Conservation (phyloP, 2,888 invertebrate genomes). For the Ormyrus labotus region DNA sequence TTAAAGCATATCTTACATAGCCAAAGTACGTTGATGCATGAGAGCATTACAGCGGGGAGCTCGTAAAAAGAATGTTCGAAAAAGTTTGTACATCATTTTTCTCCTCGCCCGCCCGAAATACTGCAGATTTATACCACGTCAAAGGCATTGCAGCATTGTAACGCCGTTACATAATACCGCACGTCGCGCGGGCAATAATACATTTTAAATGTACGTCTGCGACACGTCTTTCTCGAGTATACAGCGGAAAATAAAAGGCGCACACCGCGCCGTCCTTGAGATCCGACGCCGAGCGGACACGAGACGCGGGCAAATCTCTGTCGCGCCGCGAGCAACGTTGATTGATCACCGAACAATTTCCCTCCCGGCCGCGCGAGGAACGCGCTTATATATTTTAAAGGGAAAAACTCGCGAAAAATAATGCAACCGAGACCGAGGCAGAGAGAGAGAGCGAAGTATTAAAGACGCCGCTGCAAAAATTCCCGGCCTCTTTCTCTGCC, state of each 20-base stretch:
- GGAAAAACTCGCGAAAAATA: neutral
- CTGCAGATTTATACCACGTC: neutral
- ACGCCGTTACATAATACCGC: constrained; percentile 15
- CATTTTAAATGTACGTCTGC: neutral
- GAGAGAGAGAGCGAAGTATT: neutral
- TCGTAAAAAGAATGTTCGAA: no score
- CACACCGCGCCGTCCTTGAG: neutral
- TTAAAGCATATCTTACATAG: no score
- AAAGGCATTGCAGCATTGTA: neutral
- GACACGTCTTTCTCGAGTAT: neutral
- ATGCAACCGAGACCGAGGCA: neutral
- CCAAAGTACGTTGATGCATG: no score
- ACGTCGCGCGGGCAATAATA: constrained; percentile 25
- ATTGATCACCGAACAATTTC: constrained; percentile 33
- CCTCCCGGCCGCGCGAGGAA: neutral
- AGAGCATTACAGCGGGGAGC: neutral
- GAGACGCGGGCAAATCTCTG: neutral
- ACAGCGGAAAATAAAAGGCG: constrained; percentile 1
- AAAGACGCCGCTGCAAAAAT: constrained; percentile 12
- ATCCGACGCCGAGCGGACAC: neutral
- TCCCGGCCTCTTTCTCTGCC: neutral
- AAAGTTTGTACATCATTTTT: no score
- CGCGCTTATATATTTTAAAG: neutral
- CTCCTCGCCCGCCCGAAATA: no score
- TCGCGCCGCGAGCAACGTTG: neutral